Evolutionary conservation across 2,888 invertebrate genomes (phyloP).

Genomic region (Sarcophaga subvicina): DNA sequence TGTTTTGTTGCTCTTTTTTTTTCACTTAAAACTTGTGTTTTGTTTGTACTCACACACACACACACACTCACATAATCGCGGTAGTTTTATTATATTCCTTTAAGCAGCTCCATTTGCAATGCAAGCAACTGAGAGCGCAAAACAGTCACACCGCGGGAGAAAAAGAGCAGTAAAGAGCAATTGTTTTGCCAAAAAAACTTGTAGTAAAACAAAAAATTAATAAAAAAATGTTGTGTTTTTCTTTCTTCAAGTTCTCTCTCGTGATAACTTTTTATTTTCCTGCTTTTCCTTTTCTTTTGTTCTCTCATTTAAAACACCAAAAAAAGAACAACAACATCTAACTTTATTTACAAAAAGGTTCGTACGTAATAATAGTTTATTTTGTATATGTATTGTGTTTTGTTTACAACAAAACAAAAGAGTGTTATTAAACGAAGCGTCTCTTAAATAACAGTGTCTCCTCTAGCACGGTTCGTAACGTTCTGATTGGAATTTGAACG

Average conservation of each 20-base stretch:
- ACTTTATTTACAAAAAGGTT: constrained; percentile 40
- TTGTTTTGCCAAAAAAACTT: too few species aligned
- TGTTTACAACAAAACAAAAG: background rate
- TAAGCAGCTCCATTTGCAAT: constrained; percentile 42
- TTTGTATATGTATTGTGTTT: constrained; percentile 5
- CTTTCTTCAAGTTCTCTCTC: background rate
- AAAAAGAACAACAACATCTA: constrained; percentile 9
- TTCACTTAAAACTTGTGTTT: constrained; percentile 9
- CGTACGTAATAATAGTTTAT: constrained; percentile 22
- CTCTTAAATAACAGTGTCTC: constrained; percentile 58
- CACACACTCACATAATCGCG: constrained; percentile 3
- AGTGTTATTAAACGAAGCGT: background rate
- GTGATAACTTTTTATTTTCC: background rate
- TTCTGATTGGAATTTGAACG: constrained; percentile 59
- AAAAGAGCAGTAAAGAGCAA: too few species aligned
- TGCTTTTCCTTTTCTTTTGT: constrained; percentile 2
- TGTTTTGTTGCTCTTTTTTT: constrained; percentile 38
- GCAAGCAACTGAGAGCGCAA: background rate
- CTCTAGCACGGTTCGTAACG: constrained; percentile 65
- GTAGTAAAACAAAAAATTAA: background rate
- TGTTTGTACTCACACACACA: constrained; percentile 47
- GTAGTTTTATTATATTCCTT: constrained; percentile 22
- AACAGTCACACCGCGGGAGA: too few species aligned
- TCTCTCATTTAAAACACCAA: background rate
- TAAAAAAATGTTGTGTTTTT: background rate